A percentile compares a stretch with the other conserved stretches of the same genome.
Conservation (phyloP, 1,140 invertebrate genomes). For the Zaprionus davidi region DNA sequence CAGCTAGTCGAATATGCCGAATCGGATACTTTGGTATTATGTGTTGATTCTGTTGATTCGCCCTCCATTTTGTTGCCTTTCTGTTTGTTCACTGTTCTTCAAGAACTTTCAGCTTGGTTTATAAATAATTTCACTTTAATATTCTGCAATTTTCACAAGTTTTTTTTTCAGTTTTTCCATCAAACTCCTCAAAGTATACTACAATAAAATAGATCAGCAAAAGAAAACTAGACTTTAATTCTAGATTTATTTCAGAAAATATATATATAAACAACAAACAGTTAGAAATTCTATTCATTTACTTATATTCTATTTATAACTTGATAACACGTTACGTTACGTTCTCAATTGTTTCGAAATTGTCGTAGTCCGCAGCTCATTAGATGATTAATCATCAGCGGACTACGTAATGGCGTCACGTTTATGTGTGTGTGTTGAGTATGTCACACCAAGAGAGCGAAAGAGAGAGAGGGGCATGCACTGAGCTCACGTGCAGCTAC, state of each 20-base stretch:
- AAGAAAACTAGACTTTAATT: not conserved
- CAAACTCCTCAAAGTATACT: conserved; percentile 13
- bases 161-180: not conserved
- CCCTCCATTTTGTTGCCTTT: conserved; percentile 69
- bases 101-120: not conserved
- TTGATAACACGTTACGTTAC: not conserved
- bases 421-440: conserved; percentile 7
- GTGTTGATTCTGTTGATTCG: conserved; percentile 81
- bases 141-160: not conserved
- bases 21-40: conserved; percentile 89
- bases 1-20: conserved; percentile 91
- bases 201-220: not conserved
- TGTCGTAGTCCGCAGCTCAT: not conserved
- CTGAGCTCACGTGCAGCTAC: conserved; percentile 52
- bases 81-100: not conserved
- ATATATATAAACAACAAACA: not conserved
- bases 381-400: conserved; percentile 1
- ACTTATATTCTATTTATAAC: too few species aligned
- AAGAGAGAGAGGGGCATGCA: not conserved
- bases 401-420: conserved; percentile 21
- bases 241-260: too few species aligned
- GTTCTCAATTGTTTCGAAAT: not conserved
- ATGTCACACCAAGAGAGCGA: not conserved
- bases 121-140: conserved; percentile 10
- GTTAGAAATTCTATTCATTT: too few species aligned